These are phyloP conservation scores for Grammomys surdaster DNA, from an alignment of 2,113 vertebrate genomes.

Conservation along the genomic window DNA sequence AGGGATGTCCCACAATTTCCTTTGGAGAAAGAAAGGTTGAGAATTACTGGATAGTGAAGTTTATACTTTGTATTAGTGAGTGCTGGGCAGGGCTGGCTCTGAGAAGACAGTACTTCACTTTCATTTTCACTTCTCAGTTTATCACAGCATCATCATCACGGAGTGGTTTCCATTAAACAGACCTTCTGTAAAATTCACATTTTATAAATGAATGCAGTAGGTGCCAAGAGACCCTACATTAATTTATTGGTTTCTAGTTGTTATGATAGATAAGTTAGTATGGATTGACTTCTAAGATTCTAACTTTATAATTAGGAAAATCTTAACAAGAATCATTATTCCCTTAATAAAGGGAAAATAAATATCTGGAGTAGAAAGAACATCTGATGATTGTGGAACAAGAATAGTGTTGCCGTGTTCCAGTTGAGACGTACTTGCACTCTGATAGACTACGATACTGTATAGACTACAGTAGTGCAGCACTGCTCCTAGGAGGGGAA, in stretches of 20 bases:
- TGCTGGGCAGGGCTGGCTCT: constrained; percentile 14
- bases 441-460: constrained; percentile 32
- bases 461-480: not conserved
- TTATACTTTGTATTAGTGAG: not conserved
- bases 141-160: constrained; percentile 33
- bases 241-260: constrained; percentile 44
- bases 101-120: constrained; percentile 1
- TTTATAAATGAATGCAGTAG: constrained; percentile 17
- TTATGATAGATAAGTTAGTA: constrained; percentile 42
- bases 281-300: constrained; percentile 56
- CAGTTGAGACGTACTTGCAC: not conserved
- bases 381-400: constrained; percentile 7
- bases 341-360: not conserved
- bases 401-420: not conserved
- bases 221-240: constrained; percentile 38
- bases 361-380: constrained; percentile 21
- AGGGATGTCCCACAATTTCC: not conserved
- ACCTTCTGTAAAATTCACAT: constrained; percentile 41
- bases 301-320: constrained; percentile 53
- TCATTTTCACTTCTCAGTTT: constrained; percentile 35
- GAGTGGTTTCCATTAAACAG: constrained; percentile 23
- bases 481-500: constrained; percentile 27
- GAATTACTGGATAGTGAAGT: not conserved
- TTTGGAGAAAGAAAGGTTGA: not conserved
- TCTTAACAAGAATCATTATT: constrained; percentile 40